These are phyloP conservation scores for Aricia artaxerxes DNA, from an alignment of 2,888 invertebrate species.

Conservation along the genomic window DNA sequence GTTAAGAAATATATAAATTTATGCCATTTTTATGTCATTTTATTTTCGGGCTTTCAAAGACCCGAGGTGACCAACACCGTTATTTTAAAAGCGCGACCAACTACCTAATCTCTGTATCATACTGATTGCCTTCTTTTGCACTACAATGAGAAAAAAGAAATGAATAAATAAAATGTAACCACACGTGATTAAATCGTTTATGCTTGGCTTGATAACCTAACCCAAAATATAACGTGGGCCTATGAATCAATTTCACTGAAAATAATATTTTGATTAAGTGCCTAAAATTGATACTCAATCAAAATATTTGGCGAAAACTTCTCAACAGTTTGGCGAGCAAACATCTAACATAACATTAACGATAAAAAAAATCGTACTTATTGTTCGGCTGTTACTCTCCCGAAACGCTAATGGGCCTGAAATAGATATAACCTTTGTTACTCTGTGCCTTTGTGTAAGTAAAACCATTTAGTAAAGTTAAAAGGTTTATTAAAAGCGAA, in stretches of 20 bases:
- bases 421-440: conserved; percentile 12
- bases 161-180: no score
- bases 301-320: background rate
- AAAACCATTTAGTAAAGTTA: conserved; percentile 5
- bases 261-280: background rate
- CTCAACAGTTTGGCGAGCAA: background rate
- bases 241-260: background rate
- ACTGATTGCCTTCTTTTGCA: no score
- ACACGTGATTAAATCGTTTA: no score
- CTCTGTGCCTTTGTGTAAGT: background rate
- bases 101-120: no score
- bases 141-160: no score
- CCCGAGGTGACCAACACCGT: no score
- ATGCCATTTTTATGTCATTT: no score
- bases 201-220: background rate
- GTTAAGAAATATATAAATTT: no score
- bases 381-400: background rate
- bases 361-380: background rate
- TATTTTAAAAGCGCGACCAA: no score
- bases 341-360: background rate
- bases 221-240: background rate
- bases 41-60: no score
- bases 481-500: conserved; percentile 9
- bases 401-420: conserved; percentile 4
- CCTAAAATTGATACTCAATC: background rate